Evolutionary conservation across 2,113 vertebrate genomes (phyloP).

Genomic region (Tretioscincus oriximinensis): DNA sequence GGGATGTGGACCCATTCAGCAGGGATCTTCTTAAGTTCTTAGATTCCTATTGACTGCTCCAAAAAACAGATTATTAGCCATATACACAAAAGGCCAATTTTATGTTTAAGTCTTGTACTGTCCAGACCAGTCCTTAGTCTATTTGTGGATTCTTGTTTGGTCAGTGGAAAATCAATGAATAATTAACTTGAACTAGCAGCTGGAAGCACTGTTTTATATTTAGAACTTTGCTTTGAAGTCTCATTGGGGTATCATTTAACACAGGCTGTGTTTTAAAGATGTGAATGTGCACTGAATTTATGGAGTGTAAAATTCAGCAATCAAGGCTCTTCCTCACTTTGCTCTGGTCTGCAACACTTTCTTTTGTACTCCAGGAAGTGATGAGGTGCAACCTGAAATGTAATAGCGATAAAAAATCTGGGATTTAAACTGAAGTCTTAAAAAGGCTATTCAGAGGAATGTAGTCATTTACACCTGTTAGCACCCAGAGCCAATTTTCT

Average conservation of each 20-base stretch:
- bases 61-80: no score
- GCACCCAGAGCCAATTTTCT: background rate
- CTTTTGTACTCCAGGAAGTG: background rate
- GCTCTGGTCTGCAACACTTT: background rate
- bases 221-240: conserved; percentile 18
- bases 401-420: background rate
- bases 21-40: no score
- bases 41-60: no score
- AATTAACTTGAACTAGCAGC: background rate
- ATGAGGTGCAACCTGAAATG: conserved; percentile 18
- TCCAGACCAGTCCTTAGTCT: no score
- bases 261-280: background rate
- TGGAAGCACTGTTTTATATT: background rate
- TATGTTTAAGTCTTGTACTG: no score
- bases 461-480: background rate
- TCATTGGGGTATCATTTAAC: background rate
- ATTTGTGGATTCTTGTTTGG: no score
- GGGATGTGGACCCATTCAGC: no score
- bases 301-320: conserved; percentile 1
- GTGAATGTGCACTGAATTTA: conserved; percentile 18
- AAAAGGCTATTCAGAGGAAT: conserved; percentile 23
- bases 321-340: conserved; percentile 2
- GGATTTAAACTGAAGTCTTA: conserved; percentile 13
- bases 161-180: no score
- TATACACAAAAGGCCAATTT: no score